Conservation (phyloP, 1,140 invertebrate species). For the Rhysida immarginata region DNA sequence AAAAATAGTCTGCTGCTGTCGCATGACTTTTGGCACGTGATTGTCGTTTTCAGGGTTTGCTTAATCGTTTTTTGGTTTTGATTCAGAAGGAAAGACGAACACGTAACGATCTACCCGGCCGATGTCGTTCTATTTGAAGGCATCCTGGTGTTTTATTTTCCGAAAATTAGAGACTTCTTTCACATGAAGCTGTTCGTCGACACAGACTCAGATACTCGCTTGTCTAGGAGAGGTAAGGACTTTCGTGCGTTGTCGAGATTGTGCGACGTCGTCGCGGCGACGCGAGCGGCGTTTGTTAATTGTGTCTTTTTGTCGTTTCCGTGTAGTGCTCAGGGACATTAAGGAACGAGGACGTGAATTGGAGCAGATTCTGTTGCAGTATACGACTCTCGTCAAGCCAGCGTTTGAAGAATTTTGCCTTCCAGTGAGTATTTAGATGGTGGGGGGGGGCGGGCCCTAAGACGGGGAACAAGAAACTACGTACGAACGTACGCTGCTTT, state of each 20-base stretch:
- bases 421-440: constrained; percentile 68
- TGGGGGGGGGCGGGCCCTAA: too few relatives aligned
- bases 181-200: constrained; percentile 99
- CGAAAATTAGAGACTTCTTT: constrained; percentile 83
- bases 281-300: too few relatives aligned
- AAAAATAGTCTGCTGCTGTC: too few relatives aligned
- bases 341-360: constrained; percentile 83
- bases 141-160: constrained; percentile 94
- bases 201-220: constrained; percentile 91
- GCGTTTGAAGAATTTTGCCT: constrained; percentile 99
- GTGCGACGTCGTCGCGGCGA: too few relatives aligned
- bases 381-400: constrained; percentile 94
- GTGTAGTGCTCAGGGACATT: constrained; percentile 80
- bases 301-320: too few relatives aligned
- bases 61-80: too few relatives aligned
- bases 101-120: constrained; percentile 79
- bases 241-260: too few relatives aligned
- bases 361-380: constrained; percentile 87
- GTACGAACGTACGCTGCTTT: too few relatives aligned
- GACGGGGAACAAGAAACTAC: too few relatives aligned
- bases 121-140: constrained; percentile 97
- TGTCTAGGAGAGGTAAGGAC: constrained; percentile 72
- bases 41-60: too few relatives aligned
- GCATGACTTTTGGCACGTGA: too few relatives aligned
- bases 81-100: constrained; percentile 47